Evolutionary conservation across 1,140 invertebrate species (phyloP), one percentile per base, ranked within the genome.

Genomic region (Diorhabda sublineata): DNA sequence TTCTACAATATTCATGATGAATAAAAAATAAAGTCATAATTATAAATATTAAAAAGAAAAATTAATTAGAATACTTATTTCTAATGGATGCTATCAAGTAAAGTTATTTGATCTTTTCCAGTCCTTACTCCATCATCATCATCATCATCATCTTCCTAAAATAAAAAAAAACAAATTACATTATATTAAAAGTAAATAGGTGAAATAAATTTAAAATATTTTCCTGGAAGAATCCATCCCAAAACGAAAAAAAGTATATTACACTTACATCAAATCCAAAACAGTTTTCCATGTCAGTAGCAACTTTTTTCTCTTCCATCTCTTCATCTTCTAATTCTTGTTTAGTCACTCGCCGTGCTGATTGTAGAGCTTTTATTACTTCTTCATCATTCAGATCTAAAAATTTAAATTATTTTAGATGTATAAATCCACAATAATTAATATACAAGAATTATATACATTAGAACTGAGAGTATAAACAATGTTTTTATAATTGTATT

Each of bases 191-290:
- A n/a, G 4, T 56, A 7, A 52, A 43, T 8, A 9, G 44, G 47
- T 68, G 42, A 5, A 64, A 64, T 5, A 47, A 64, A 8, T 5
- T 64, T 7, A 11, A 8, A 67, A 61, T 67, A 5, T 42, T 7
- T 64, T 44, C 42, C 26, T 26, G 26, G 1, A 26, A 67, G 52
- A 56, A 56, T 7, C 9, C 43, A 56, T 56, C 11, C n/a, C 9
- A 7, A 65, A 56, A 26, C 8, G n/a, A 58, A 69, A 41, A 60
- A 58, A 61, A 61, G 9, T 26, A 52, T 44, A 61, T 45, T 43
- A 7, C 61, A 68, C 56, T 85, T 78, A 91, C 92, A 81, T 94
- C 92, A 83, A 95, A 95, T 11, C 92, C 93, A 79, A 95, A 95
- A 78, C 92, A 94, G 56, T 89, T 92, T 74, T 89, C 87, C 83